Base-by-base conservation (phyloP, 2,888 invertebrate genomes). In the Aleiodes leptofemur region DNA sequence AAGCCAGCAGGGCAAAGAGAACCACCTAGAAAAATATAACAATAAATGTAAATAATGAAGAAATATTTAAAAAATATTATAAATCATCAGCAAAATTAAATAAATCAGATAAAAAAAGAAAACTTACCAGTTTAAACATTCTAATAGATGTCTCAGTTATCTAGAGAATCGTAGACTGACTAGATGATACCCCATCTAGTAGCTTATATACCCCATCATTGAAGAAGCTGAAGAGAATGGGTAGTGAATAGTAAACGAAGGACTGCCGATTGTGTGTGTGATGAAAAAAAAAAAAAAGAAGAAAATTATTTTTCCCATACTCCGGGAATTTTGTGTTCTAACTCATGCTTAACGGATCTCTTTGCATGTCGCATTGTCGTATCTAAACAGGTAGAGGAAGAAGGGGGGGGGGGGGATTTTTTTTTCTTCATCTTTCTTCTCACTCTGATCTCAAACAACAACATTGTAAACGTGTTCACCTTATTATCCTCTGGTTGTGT, bases 71-170 rank as follows among this genome's bases (percentile, higher is more conserved):
- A 14, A 59, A 66, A 61, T 1, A 23, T 23, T 23, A 23, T 23
- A 2, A 23, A 23, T 23, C 23, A 23, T 2, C 23, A 23, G 23
- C 23, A 23, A 23, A 51, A 13, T 23, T 34, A 59, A 51, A 11
- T 29, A 34, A 74, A 29, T 64, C n/a, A 9, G 48, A 61, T 55
- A 53, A 56, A 57, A 55, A 55, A 13, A 8, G 31, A 43, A 56
- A 81, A 87, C 92, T 92, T 90, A 92, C 92, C 91, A 92, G 90
- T 85, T 92, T 92, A 90, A 91, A 92, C 92, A 93, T 92, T 90
- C 83, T 84, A 74, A 78, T 61, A 69, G 82, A 79, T 77, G 74
- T 77, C 55, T 81, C 53, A 70, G 77, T 71, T 72, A 76, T 73
- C 55, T 53, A 61, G 79, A 81, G 82, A 84, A 82, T 82, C 79